Percentiles rank a stretch among this genome's conserved stretches.
Evolutionary conservation across 2,888 invertebrate species (phyloP).

Genomic region (Bugulina stolonifera): DNA sequence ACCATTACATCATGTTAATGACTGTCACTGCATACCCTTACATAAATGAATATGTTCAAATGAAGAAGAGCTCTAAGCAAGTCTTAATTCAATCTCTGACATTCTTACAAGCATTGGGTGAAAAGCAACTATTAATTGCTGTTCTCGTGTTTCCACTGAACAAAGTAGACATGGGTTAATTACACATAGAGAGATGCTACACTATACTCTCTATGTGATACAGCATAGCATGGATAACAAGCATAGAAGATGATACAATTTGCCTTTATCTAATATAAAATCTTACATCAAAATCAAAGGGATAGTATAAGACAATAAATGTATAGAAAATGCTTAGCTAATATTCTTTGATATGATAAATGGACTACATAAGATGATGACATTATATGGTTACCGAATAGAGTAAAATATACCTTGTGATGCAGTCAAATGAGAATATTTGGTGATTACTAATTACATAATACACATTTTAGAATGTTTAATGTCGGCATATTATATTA

Average conservation of each 20-base stretch:
- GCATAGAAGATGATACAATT: neutral
- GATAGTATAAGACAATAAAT: slow-evolving; percentile 6
- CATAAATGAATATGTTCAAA: neutral
- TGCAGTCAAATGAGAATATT: too few species aligned
- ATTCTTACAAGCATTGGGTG: neutral
- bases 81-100: neutral
- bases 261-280: neutral
- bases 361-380: too few species aligned
- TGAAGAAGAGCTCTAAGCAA: neutral
- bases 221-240: neutral
- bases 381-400: too few species aligned
- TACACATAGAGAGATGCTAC: neutral
- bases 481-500: too few species aligned
- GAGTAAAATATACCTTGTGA: too few species aligned
- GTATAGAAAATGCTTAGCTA: slow-evolving; percentile 1
- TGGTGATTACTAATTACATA: too few species aligned
- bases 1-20: slow-evolving; percentile 21
- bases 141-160: neutral
- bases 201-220: neutral
- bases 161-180: slow-evolving; percentile 1
- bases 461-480: too few species aligned
- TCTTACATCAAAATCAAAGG: neutral
- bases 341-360: too few species aligned
- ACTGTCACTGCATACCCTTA: slow-evolving; percentile 12
- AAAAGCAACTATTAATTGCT: slow-evolving; percentile 23